These are phyloP conservation scores for Brachionus paranguensis DNA, from an alignment of 1,140 invertebrate genomes.

Conservation along the genomic window DNA sequence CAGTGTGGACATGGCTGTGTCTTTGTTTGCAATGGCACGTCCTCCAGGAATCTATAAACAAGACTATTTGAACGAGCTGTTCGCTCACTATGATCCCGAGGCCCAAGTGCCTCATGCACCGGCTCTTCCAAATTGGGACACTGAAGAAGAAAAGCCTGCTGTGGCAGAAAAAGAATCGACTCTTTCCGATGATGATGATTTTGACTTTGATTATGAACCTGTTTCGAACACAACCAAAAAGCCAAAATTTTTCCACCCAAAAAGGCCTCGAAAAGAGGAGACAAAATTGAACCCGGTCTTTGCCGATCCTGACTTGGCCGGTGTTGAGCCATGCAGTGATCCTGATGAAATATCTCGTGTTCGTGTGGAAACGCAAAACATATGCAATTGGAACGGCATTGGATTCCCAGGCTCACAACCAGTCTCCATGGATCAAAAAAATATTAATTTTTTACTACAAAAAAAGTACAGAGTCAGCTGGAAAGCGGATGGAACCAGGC, in stretches of 20 bases:
- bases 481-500: conserved; percentile 94
- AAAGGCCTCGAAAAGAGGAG: not conserved
- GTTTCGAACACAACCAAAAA: not conserved
- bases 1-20: conserved; percentile 69
- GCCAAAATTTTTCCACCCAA: not conserved
- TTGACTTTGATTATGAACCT: not conserved
- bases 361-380: conserved; percentile 69
- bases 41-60: conserved; percentile 67
- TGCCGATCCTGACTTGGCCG: conserved; percentile 51
- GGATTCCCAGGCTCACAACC: conserved; percentile 94
- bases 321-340: conserved; percentile 49
- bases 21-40: conserved; percentile 60
- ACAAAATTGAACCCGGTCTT: conserved; percentile 17
- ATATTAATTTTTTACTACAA: conserved; percentile 68
- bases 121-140: not conserved
- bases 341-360: conserved; percentile 64
- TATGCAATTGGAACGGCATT: conserved; percentile 70
- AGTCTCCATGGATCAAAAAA: conserved; percentile 83
- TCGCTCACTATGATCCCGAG: conserved; percentile 64
- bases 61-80: conserved; percentile 62
- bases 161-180: not conserved
- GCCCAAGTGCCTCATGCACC: not conserved
- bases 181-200: not conserved
- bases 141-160: not conserved
- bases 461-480: conserved; percentile 91